A percentile compares a stretch with the other conserved stretches of the same genome.
phyloP scores from a whole-genome alignment of 2,113 vertebrate genomes.

The Myanophis thanlyinensis region DNA sequence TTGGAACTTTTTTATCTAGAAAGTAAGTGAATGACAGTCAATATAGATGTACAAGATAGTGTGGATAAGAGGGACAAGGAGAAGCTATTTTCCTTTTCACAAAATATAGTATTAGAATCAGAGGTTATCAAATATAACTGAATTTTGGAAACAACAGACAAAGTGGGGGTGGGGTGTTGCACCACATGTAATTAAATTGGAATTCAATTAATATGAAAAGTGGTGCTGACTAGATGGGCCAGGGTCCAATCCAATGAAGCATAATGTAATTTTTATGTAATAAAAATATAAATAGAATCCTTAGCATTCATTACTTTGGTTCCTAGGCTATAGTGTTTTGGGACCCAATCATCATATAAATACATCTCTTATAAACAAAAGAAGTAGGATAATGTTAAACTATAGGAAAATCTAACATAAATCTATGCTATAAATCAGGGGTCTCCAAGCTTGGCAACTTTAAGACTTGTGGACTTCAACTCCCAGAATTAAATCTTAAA shows the following conservation, averaged over 20 bases:
- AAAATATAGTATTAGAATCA: background rate
- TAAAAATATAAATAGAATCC: background rate
- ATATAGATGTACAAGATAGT: background rate
- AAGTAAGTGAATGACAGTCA: background rate
- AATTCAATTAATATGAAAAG: background rate
- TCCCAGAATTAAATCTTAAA: no score
- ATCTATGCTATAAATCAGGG: background rate
- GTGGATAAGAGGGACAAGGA: background rate
- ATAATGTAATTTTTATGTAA: background rate
- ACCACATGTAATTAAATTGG: background rate
- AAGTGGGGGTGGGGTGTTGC: background rate
- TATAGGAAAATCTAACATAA: background rate
- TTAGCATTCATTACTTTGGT: background rate
- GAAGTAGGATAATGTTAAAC: background rate
- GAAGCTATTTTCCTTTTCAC: background rate
- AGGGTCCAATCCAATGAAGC: background rate
- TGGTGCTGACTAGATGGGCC: background rate
- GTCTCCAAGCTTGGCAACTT: no score
- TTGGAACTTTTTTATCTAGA: background rate
- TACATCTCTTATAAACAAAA: background rate
- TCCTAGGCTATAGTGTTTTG: background rate
- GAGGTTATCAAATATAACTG: background rate
- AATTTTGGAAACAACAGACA: background rate
- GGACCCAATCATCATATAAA: background rate
- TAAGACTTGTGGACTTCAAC: no score